These are phyloP conservation scores for Phalacrocorax aristotelis DNA, from an alignment of 2,113 vertebrate genomes.

Conservation along the genomic window DNA sequence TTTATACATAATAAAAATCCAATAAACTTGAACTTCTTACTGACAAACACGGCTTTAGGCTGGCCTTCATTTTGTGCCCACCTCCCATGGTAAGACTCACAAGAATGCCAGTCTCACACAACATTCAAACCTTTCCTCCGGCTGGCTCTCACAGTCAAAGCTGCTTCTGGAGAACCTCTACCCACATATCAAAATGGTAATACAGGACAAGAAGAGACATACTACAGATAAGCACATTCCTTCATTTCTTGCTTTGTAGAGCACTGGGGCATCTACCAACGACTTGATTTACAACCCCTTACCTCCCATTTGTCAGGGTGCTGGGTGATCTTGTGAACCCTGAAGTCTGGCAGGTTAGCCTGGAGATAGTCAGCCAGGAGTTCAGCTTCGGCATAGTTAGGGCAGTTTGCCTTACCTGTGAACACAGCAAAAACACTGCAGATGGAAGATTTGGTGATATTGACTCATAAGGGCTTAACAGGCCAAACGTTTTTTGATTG, in stretches of 20 bases:
- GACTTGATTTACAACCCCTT: neutral
- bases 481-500: neutral
- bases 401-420: constrained; percentile 87
- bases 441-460: neutral
- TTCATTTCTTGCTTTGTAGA: neutral
- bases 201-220: neutral
- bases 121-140: neutral
- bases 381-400: constrained; percentile 88
- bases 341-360: constrained; percentile 83
- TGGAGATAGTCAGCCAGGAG: constrained; percentile 85
- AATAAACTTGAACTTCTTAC: neutral
- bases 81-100: neutral
- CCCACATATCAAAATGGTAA: neutral
- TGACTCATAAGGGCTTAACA: neutral
- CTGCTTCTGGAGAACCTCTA: neutral
- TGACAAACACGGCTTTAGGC: neutral
- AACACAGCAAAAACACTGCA: neutral
- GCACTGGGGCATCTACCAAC: neutral
- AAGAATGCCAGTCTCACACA: neutral
- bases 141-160: neutral
- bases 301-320: constrained; percentile 89
- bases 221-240: neutral
- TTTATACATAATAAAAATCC: neutral
- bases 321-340: constrained; percentile 82
- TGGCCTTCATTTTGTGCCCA: neutral